Conservation (phyloP, 1,140 invertebrate genomes). For the Panonychus citri region DNA sequence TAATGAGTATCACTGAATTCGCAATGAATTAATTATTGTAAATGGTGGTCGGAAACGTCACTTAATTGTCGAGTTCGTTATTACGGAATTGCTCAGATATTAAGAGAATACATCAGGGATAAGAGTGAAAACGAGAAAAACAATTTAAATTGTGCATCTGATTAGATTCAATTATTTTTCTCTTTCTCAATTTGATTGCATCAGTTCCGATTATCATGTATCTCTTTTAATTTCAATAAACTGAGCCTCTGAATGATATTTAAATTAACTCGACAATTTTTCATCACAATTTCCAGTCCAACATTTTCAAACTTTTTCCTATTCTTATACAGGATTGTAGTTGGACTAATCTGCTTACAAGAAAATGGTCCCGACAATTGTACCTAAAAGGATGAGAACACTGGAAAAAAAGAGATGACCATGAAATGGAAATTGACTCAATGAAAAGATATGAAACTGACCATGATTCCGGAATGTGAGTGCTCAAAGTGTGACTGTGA, state of each 20-base stretch:
- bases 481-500: background rate
- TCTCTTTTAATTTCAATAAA: no score
- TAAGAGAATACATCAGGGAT: no score
- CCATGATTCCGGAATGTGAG: slow-evolving; percentile 3
- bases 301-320: no score
- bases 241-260: no score
- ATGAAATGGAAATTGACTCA: background rate
- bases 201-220: no score
- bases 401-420: background rate
- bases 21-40: background rate
- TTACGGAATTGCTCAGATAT: no score
- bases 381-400: slow-evolving; percentile 2
- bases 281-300: background rate
- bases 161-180: no score
- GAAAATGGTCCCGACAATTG: background rate
- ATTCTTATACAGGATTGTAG: no score
- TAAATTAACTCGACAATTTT: background rate
- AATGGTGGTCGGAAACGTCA: no score
- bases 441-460: background rate
- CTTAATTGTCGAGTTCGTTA: background rate
- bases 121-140: no score
- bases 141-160: no score
- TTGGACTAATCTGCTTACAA: background rate
- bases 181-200: background rate
- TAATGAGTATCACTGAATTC: background rate